These are phyloP conservation scores for Miniopterus natalensis DNA, from an alignment of 2,113 vertebrate genomes.

Conservation along the genomic window DNA sequence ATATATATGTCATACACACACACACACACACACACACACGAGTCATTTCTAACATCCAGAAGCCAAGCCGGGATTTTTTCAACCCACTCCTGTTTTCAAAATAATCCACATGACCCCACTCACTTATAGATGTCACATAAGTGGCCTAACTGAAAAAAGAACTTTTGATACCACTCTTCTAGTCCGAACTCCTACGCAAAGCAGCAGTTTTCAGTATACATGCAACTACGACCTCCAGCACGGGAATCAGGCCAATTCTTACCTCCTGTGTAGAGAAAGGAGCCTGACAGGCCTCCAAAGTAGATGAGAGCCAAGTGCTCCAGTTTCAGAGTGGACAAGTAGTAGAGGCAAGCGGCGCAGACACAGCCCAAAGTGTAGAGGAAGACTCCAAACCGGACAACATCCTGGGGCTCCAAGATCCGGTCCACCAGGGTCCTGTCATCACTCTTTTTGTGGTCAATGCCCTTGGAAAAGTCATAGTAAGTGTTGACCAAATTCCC, in stretches of 20 bases:
- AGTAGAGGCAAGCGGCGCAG: slow-evolving; percentile 94
- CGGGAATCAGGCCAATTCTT: slow-evolving; percentile 72
- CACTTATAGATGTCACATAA: background rate
- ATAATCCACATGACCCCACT: background rate
- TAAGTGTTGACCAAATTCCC: slow-evolving; percentile 99
- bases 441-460: slow-evolving; percentile 99
- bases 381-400: slow-evolving; percentile 96
- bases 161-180: background rate
- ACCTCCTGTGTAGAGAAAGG: slow-evolving; percentile 99
- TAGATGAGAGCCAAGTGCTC: slow-evolving; percentile 98
- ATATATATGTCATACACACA: background rate
- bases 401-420: slow-evolving; percentile 96
- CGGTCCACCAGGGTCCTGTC: slow-evolving; percentile 98
- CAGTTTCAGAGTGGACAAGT: slow-evolving; percentile 92
- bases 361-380: slow-evolving; percentile 96
- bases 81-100: background rate
- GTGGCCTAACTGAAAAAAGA: background rate
- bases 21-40: too few relatives aligned
- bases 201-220: background rate
- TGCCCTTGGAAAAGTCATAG: slow-evolving; percentile 99
- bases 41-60: background rate
- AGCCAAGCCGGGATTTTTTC: background rate
- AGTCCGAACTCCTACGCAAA: background rate
- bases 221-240: background rate
- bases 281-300: slow-evolving; percentile 98